A percentile compares a stretch with the other conserved stretches of the same genome.
These are phyloP conservation scores for Polypterus bichir DNA, from an alignment of 2,113 vertebrate species.

Conservation along the genomic window DNA sequence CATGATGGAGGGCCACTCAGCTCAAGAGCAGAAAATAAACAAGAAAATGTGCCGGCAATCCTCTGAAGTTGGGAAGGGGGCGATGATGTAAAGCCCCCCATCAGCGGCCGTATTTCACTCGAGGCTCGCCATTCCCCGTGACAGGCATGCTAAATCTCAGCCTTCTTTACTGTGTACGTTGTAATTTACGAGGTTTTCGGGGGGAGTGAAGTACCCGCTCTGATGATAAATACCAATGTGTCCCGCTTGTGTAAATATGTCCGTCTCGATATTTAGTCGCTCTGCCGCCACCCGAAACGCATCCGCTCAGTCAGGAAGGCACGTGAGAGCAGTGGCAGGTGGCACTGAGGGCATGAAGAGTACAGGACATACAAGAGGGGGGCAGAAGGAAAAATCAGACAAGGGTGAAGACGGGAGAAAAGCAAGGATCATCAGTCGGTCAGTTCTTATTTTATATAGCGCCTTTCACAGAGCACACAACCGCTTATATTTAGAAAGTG, in stretches of 20 bases:
- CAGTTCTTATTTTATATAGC: too few relatives aligned
- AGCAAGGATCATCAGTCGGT: too few relatives aligned
- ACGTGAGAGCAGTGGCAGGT: too few relatives aligned
- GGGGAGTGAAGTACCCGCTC: neutral
- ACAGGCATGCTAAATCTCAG: constrained; percentile 23
- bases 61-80: neutral
- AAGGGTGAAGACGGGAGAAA: too few relatives aligned
- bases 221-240: constrained; percentile 25
- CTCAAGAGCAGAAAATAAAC: constrained; percentile 31
- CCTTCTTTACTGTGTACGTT: constrained; percentile 19
- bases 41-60: constrained; percentile 45
- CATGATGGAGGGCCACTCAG: constrained; percentile 53
- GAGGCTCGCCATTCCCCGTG: constrained; percentile 10
- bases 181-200: constrained; percentile 17
- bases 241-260: too few relatives aligned
- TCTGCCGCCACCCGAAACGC: too few relatives aligned
- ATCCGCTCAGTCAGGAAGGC: too few relatives aligned
- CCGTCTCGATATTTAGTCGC: too few relatives aligned
- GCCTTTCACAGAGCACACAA: too few relatives aligned
- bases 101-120: constrained; percentile 41
- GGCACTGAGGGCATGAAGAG: too few relatives aligned
- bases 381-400: neutral
- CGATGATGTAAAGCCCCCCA: too few relatives aligned
- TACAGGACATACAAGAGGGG: constrained; percentile 4
- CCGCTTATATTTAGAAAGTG: too few relatives aligned